Evolutionary conservation across 64 coral and sea anemone species (phyloP).

Genomic region (Actinia equina): DNA sequence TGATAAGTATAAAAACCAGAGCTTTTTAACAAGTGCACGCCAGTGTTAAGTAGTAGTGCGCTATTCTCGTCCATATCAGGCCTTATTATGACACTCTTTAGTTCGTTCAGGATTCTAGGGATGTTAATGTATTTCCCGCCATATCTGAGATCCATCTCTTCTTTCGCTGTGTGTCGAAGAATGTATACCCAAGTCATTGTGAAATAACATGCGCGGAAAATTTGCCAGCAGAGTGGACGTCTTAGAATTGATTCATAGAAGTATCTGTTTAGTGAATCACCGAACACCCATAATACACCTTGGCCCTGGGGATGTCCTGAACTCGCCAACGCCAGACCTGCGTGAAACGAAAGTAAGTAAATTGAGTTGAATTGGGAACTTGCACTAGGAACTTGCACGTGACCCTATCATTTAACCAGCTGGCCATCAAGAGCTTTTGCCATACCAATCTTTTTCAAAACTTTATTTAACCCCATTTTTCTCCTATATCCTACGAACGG

Average conservation of each 20-base stretch:
- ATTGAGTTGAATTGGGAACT: background rate
- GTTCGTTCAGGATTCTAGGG: constrained; percentile 70
- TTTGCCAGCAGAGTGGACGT: constrained; percentile 62
- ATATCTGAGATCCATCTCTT: constrained; percentile 76
- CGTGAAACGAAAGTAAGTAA: background rate
- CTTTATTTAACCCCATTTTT: no score
- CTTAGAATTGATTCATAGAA: constrained; percentile 62
- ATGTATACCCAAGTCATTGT: constrained; percentile 96
- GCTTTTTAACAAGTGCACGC: constrained; percentile 86
- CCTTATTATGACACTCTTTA: constrained; percentile 48
- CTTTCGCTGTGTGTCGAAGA: constrained; percentile 52
- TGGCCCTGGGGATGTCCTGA: constrained; percentile 69
- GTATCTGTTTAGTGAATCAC: constrained; percentile 81
- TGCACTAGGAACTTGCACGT: no score
- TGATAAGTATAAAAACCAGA: constrained; percentile 87
- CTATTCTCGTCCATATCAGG: constrained; percentile 79
- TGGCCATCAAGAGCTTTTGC: no score
- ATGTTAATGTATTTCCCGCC: constrained; percentile 75
- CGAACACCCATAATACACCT: constrained; percentile 83
- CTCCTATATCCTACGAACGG: no score
- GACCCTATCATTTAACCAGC: no score
- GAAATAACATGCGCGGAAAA: constrained; percentile 82
- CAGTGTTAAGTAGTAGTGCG: constrained; percentile 75
- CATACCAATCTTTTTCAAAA: no score
- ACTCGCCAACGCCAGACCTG: constrained; percentile 16